Evolutionary conservation across 2,797 vertebrate species (phyloP).

Genomic region (Takifugu ocellatus): DNA sequence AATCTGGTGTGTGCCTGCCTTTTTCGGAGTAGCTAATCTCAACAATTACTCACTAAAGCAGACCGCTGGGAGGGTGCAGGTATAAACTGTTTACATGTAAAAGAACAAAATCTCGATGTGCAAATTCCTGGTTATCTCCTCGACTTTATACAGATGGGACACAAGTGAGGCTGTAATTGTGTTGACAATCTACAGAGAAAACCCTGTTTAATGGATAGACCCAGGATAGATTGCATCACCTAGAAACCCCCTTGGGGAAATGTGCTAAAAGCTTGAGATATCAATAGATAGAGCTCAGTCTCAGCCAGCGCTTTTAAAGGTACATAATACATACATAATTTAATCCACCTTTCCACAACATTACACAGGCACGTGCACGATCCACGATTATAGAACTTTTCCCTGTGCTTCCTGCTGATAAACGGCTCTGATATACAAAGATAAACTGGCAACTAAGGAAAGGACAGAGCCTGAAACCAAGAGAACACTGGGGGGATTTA

Average conservation of each 20-base stretch:
- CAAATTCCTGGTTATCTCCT: neutral
- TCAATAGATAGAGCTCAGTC: conserved; percentile 55
- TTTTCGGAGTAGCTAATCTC: neutral
- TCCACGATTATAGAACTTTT: conserved; percentile 11
- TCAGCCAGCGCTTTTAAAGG: conserved; percentile 41
- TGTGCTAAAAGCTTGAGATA: conserved; percentile 45
- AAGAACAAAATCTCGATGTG: neutral
- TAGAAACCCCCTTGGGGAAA: conserved; percentile 50
- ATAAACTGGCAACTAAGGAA: conserved; percentile 27
- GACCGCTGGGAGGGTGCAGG: too few relatives aligned
- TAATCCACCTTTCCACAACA: conserved; percentile 38
- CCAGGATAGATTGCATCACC: conserved; percentile 51
- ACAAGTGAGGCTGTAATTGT: conserved; percentile 15
- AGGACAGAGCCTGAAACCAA: conserved; percentile 9
- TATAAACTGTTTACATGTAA: neutral
- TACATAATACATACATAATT: conserved; percentile 59
- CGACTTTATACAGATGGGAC: conserved; percentile 3
- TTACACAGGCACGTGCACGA: neutral
- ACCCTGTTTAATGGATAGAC: conserved; percentile 33
- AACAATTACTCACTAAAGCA: neutral
- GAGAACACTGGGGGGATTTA: conserved; percentile 2
- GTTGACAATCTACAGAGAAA: conserved; percentile 40
- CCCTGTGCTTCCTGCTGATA: conserved; percentile 24
- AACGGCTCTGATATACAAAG: conserved; percentile 49
- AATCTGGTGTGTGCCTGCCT: conserved; percentile 84